Base-by-base conservation (phyloP, 2,888 invertebrate species). In the Lapara coniferarum region DNA sequence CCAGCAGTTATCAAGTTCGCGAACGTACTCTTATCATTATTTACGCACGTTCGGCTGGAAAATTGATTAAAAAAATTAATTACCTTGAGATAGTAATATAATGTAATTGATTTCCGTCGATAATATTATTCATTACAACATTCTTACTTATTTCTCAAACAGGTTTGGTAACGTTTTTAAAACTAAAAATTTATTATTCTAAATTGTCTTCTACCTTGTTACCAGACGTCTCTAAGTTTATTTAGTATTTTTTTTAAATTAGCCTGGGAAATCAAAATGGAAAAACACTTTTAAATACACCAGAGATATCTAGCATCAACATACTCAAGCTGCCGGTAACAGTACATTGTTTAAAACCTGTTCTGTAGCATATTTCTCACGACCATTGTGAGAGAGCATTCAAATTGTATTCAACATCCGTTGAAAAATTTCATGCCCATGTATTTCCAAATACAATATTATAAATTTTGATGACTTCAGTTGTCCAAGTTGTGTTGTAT, bases 301-400 rank as follows among this genome's bases (percentile, higher is more conserved):
- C 1, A 8, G 37, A 37, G 37, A 25, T 37, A 37, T 37, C 37
- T 37, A 7, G 37, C 37, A 37, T 37, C 37, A 37, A 37, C 7
- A 37, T 3, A 37, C 1, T 6, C 37, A 37, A 37, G 37, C 8
- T 37, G 6, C 10, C 7, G 16, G 7, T 49, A 19, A 19, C 49
- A n/a, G 46, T 49, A 63, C 49, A 63, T 63, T 63, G 63, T 63
- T 19, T 49, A 49, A 63, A 63, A 63, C 63, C 49, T 49, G 63
- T 63, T 63, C 46, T 6, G 19, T 25, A 51, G 51, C 37, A 68
- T 55, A 37, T 44, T 46, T 69, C 55, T 37, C 67, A 19, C 19
- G 19, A 66, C 68, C 66, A 72, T 74, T 77, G 71, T 69, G 53
- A 69, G 63, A 71, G 66, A 66, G 58, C 66, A 63, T 63, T 63